phyloP scores from a whole-genome alignment of 2,888 invertebrate species.

The Parnassius mnemosyne region DNA sequence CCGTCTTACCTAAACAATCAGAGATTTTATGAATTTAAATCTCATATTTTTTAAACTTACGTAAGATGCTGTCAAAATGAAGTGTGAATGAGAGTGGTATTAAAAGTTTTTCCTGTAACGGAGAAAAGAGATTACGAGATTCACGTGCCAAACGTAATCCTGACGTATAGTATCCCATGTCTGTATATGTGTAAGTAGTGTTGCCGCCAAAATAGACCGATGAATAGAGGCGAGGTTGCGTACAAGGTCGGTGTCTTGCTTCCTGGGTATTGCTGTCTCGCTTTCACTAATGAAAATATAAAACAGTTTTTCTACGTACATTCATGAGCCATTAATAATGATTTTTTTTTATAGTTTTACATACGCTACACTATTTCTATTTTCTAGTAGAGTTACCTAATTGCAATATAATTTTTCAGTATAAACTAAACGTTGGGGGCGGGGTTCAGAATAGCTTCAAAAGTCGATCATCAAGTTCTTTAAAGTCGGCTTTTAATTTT shows the following conservation, averaged over 20 bases:
- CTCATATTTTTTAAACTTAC: too few species aligned
- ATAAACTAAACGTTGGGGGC: too few species aligned
- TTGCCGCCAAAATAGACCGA: conserved; percentile 40
- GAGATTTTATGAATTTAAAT: too few species aligned
- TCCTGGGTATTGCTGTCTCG: conserved; percentile 25
- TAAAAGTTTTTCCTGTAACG: conserved; percentile 5
- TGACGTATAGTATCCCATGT: conserved; percentile 25
- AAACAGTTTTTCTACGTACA: conserved; percentile 14
- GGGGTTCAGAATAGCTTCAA: too few species aligned
- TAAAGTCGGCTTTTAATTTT: too few species aligned
- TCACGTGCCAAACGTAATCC: conserved; percentile 33
- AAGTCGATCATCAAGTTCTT: too few species aligned
- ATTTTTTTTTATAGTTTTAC: too few species aligned
- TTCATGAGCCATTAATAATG: too few species aligned
- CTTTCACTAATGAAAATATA: conserved; percentile 25
- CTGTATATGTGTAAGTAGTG: conserved; percentile 15
- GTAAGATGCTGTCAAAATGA: not conserved
- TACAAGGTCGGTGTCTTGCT: conserved; percentile 33
- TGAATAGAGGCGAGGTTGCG: conserved; percentile 32
- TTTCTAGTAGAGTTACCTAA: too few species aligned
- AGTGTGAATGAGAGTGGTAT: conserved; percentile 24
- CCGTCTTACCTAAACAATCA: too few species aligned
- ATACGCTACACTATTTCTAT: too few species aligned
- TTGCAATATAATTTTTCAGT: too few species aligned
- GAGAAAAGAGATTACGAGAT: conserved; percentile 14